These are phyloP conservation scores for Aelia acuminata DNA, from an alignment of 2,888 invertebrate genomes.

Conservation along the genomic window DNA sequence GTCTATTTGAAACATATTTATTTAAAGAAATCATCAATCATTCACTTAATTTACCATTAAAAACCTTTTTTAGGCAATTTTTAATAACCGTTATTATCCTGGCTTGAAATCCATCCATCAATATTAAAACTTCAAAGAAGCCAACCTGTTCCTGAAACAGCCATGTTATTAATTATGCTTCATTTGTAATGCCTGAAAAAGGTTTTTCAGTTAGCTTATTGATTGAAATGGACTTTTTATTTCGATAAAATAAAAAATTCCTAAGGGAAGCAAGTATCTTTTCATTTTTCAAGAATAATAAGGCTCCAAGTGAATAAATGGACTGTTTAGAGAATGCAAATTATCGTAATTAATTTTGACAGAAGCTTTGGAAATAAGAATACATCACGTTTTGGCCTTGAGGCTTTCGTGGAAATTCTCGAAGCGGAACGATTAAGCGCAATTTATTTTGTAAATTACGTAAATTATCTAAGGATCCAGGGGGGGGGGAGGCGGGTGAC, in stretches of 20 bases:
- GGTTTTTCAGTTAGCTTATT: not conserved
- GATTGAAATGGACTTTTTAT: not conserved
- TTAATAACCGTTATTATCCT: not conserved
- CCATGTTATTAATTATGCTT: not conserved
- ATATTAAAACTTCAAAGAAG: not conserved
- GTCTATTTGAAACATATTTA: not conserved
- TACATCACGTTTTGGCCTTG: not conserved
- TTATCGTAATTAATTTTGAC: conserved; percentile 17
- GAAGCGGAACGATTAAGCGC: not conserved
- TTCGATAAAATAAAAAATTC: not conserved
- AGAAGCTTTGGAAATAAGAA: not conserved
- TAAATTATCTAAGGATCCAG: too few species aligned
- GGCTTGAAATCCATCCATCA: not conserved
- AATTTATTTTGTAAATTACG: not conserved
- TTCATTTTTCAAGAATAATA: not conserved
- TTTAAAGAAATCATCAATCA: not conserved
- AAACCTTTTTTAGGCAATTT: not conserved
- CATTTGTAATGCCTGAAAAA: not conserved
- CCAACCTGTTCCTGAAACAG: not conserved
- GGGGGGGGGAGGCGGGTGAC: too few species aligned
- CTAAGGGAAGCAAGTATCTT: not conserved
- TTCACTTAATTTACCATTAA: not conserved
- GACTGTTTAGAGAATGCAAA: not conserved
- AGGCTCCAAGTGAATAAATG: not conserved
- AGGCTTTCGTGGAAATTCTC: not conserved